Evolutionary conservation across 2,113 vertebrate species (phyloP).

Genomic region (Pyrgilauda ruficollis): DNA sequence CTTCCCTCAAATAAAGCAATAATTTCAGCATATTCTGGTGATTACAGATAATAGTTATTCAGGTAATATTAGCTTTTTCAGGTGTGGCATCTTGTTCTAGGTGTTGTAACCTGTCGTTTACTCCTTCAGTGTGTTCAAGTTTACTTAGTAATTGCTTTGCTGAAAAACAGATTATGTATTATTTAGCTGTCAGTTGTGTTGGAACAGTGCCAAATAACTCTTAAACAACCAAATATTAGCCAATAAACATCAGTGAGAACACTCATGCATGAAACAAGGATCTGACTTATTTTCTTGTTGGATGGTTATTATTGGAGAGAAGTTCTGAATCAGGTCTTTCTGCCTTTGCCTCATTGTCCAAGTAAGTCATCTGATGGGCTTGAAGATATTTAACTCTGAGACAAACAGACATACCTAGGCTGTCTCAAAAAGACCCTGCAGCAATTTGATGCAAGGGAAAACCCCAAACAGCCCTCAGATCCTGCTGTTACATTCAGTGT

Average conservation of each 20-base stretch:
- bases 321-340: neutral
- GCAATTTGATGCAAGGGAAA: neutral
- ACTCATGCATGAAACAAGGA: neutral
- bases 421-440: neutral
- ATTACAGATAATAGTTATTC: conserved; percentile 69
- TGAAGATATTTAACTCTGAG: neutral
- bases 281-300: neutral
- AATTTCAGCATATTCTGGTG: conserved; percentile 63
- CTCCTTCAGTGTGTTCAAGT: conserved; percentile 27
- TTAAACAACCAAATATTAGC: conserved; percentile 41
- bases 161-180: conserved; percentile 75
- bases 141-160: conserved; percentile 68
- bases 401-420: neutral
- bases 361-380: neutral
- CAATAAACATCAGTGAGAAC: neutral
- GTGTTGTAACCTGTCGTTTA: conserved; percentile 62
- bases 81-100: conserved; percentile 68
- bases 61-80: conserved; percentile 69
- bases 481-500: neutral
- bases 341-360: neutral
- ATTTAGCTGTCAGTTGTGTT: conserved; percentile 68
- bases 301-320: neutral
- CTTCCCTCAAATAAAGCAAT: conserved; percentile 63
- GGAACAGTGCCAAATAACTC: conserved; percentile 50
- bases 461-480: neutral